Evolutionary conservation across 1,140 invertebrate species (phyloP).

Genomic region (Neodiprion virginianus): DNA sequence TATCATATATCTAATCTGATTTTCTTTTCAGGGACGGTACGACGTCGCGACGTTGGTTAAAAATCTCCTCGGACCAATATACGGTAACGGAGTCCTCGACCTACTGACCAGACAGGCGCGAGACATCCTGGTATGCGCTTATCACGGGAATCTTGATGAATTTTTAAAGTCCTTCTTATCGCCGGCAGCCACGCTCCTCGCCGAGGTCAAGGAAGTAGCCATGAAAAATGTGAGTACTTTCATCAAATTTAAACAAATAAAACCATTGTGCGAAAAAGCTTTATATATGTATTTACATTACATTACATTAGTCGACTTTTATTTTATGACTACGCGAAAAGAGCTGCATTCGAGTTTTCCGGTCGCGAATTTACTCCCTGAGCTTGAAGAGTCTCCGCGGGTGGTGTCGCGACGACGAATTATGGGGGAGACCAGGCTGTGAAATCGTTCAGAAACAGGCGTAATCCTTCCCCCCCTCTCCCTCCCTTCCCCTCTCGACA

Average conservation of each 20-base stretch:
- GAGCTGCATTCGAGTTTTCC: no score
- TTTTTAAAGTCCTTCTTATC: constrained; percentile 71
- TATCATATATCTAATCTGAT: no score
- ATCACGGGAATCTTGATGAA: constrained; percentile 67
- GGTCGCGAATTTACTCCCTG: no score
- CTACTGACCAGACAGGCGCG: constrained; percentile 71
- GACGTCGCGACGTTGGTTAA: constrained; percentile 68
- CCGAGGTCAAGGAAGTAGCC: constrained; percentile 54
- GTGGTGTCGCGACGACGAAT: no score
- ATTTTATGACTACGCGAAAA: no score
- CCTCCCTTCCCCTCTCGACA: no score
- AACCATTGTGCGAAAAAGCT: constrained; percentile 3
- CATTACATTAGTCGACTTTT: no score
- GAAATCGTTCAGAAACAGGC: no score
- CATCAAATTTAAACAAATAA: constrained; percentile 17
- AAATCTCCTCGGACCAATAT: constrained; percentile 68
- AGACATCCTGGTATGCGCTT: constrained; percentile 71
- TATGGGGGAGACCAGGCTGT: no score
- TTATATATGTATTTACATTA: no score
- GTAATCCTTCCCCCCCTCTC: no score
- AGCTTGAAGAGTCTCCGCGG: no score
- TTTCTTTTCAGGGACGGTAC: constrained; percentile 54
- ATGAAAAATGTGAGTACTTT: constrained; percentile 51
- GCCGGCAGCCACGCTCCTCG: constrained; percentile 66
- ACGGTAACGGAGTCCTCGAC: constrained; percentile 64